Conservation (phyloP, 2,888 invertebrate species). For the Villa cingulata region DNA sequence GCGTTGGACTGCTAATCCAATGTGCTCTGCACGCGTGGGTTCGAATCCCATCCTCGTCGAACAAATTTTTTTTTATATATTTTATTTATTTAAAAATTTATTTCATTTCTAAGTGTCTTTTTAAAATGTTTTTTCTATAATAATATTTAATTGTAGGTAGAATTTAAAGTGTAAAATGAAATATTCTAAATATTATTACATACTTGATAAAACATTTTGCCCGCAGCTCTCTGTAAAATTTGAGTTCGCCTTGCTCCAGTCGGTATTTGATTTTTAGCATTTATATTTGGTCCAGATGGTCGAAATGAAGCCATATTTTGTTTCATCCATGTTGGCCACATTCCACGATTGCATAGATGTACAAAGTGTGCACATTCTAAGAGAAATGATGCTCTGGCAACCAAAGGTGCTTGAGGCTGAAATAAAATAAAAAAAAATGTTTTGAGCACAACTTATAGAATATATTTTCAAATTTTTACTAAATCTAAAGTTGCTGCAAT, state of each 20-base stretch:
- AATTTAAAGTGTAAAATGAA: too few relatives aligned
- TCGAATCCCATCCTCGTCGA: constrained; percentile 69
- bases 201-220: constrained; percentile 85
- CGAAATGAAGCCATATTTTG: constrained; percentile 63
- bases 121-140: too few relatives aligned
- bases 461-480: constrained; percentile 49
- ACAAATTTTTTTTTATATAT: not conserved
- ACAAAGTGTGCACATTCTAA: constrained; percentile 95
- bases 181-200: not conserved
- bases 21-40: constrained; percentile 76
- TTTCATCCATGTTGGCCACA: constrained; percentile 98
- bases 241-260: constrained; percentile 51
- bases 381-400: constrained; percentile 79
- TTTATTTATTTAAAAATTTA: not conserved
- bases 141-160: too few relatives aligned
- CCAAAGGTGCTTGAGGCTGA: constrained; percentile 85
- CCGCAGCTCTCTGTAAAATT: constrained; percentile 76
- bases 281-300: constrained; percentile 46
- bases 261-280: constrained; percentile 36
- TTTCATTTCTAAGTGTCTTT: too few relatives aligned
- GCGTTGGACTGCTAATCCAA: constrained; percentile 76
- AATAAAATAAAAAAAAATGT: constrained; percentile 5
- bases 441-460: too few relatives aligned
- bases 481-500: constrained; percentile 88
- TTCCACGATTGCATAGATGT: constrained; percentile 93